Base-by-base conservation (phyloP, 2,797 vertebrate genomes). In the Crypturellus tataupa region DNA sequence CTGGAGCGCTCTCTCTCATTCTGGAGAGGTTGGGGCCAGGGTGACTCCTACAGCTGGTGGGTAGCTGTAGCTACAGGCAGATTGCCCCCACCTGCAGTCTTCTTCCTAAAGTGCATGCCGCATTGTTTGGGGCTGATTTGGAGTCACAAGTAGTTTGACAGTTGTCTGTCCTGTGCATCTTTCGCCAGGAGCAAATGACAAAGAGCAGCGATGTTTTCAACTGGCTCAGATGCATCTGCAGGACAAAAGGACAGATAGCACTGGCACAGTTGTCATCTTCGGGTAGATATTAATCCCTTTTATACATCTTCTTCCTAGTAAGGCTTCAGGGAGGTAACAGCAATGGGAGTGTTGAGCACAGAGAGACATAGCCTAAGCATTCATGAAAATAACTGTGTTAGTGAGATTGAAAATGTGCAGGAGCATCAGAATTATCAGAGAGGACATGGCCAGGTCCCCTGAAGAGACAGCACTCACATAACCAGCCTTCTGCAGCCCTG, bases 61-160 rank as follows among this genome's bases (percentile, higher is more conserved):
- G 55, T 55, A 56, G 53, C 18, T 3, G 7, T 4, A 33, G 16
- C 39, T 64, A 12, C 44, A 2, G 1, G 20, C 2, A 3, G 42
- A 37, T 14, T 80, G 56, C 10, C 29, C 13, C 70, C 73, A 72
- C 49, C 49, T 84, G 10, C 63, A 53, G n/a, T 25, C 15, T 82
- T 24, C 33, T 69, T 10, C 44, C 85, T 42, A 71, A 85, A 29
- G 63, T 0, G 2, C 42, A 25, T 2, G 1, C 46, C 33, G 72
- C 29, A 18, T 29, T 91, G 63, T 46, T 62, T 37, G 37, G 21
- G 56, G 56, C 16, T 40, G 49, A 19, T 65, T 80, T 37, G 53
- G 85, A 62, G 55, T 69, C 31, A 63, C 35, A n/a, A 29, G 31
- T 70, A 63, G 13, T 17, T 44, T 77, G 33, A 51, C 68, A 42